Conservation (phyloP, 2,888 invertebrate genomes). For the Linnaemya tessellans region DNA sequence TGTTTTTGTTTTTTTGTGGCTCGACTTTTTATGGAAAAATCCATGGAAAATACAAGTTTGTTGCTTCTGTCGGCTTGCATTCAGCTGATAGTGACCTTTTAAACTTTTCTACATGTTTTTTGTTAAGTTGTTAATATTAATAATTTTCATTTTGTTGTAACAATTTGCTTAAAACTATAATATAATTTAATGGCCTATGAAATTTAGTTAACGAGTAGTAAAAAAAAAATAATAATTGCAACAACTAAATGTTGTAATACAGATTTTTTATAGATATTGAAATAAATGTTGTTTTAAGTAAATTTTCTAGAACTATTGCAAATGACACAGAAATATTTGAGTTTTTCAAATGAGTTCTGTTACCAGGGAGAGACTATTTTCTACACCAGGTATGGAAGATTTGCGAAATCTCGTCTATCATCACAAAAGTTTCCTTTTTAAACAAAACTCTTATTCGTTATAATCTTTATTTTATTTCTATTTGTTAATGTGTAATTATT, state of each 20-base stretch:
- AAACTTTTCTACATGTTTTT: slow-evolving; percentile 53
- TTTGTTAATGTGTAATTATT: too few species aligned
- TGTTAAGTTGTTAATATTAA: slow-evolving; percentile 34
- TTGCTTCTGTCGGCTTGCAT: slow-evolving; percentile 24
- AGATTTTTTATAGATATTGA: neutral
- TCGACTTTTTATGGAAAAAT: slow-evolving; percentile 1
- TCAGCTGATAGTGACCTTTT: slow-evolving; percentile 52
- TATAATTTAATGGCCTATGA: slow-evolving; percentile 16
- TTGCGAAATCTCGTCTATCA: too few species aligned
- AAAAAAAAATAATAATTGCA: neutral
- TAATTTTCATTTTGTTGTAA: slow-evolving; percentile 35
- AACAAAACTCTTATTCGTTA: too few species aligned
- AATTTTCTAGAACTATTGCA: too few species aligned
- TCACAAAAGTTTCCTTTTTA: too few species aligned
- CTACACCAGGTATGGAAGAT: too few species aligned
- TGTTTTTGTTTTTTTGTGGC: neutral
- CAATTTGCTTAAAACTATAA: slow-evolving; percentile 48
- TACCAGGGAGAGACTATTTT: too few species aligned
- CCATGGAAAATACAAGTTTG: slow-evolving; percentile 14
- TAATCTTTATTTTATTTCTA: too few species aligned
- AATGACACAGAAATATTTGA: too few species aligned
- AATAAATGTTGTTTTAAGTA: too few species aligned
- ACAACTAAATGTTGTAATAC: slow-evolving; percentile 10
- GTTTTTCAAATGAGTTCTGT: too few species aligned
- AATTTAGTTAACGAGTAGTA: neutral